Conservation (phyloP, 1,140 invertebrate genomes). For the Eupristina koningsbergeri region DNA sequence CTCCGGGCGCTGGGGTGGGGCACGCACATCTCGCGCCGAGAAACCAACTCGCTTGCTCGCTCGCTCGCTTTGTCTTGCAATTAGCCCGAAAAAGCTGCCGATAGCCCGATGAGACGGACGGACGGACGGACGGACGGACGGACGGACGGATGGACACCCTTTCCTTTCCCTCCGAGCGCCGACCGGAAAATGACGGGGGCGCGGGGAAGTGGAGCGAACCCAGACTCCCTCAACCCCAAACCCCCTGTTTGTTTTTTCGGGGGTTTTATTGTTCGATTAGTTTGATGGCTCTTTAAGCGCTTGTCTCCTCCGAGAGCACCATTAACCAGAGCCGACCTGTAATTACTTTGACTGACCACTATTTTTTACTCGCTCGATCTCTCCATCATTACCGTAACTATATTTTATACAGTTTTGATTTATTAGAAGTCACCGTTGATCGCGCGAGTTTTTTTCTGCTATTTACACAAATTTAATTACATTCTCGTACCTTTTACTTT, state of each 20-base stretch:
- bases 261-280: background rate
- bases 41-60: background rate
- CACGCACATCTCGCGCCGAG: too few relatives aligned
- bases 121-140: constrained; percentile 3
- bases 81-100: background rate
- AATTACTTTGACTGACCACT: background rate
- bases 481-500: too few relatives aligned
- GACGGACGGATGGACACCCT: background rate
- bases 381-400: too few relatives aligned
- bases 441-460: too few relatives aligned
- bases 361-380: background rate
- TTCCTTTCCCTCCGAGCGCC: background rate
- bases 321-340: background rate
- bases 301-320: background rate
- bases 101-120: background rate
- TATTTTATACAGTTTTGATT: background rate
- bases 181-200: background rate
- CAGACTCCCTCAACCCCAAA: background rate
- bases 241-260: background rate
- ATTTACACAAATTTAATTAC: too few relatives aligned
- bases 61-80: constrained; percentile 5
- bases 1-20: too few relatives aligned
- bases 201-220: too few relatives aligned
- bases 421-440: background rate
- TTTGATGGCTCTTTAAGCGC: background rate